These are phyloP conservation scores for Leptinotarsa undecemlineata DNA, from an alignment of 1,140 invertebrate species.

Conservation along the genomic window DNA sequence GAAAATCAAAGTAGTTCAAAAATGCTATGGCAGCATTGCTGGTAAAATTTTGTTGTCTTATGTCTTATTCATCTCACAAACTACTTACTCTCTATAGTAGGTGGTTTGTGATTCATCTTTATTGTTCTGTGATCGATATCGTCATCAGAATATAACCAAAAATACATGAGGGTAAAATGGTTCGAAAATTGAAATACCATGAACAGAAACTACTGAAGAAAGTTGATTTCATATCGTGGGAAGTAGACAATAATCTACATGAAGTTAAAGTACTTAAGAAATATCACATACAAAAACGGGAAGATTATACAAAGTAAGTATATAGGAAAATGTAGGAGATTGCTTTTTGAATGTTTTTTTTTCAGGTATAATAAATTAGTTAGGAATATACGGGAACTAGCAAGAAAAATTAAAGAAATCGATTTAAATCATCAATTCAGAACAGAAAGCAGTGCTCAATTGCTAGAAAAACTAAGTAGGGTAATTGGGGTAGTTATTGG, in stretches of 20 bases:
- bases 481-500: not conserved
- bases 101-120: too few species aligned
- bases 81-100: too few species aligned
- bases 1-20: too few species aligned
- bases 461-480: conserved; percentile 85
- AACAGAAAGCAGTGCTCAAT: conserved; percentile 77
- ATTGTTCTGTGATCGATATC: too few species aligned
- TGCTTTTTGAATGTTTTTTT: conserved; percentile 45
- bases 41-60: not conserved
- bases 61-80: too few species aligned
- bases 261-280: conserved; percentile 91
- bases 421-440: conserved; percentile 86
- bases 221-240: conserved; percentile 98
- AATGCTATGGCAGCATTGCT: too few species aligned
- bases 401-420: conserved; percentile 87
- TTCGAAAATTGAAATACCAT: conserved; percentile 96
- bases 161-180: conserved; percentile 68
- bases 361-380: conserved; percentile 94
- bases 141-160: not conserved
- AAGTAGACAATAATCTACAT: conserved; percentile 92
- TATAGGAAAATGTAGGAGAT: conserved; percentile 20
- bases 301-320: conserved; percentile 92
- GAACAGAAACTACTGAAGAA: conserved; percentile 98
- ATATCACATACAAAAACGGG: conserved; percentile 89
- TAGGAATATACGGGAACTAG: conserved; percentile 82